These are phyloP conservation scores for Chloebia gouldiae DNA, from an alignment of 2,113 vertebrate species.

Conservation along the genomic window DNA sequence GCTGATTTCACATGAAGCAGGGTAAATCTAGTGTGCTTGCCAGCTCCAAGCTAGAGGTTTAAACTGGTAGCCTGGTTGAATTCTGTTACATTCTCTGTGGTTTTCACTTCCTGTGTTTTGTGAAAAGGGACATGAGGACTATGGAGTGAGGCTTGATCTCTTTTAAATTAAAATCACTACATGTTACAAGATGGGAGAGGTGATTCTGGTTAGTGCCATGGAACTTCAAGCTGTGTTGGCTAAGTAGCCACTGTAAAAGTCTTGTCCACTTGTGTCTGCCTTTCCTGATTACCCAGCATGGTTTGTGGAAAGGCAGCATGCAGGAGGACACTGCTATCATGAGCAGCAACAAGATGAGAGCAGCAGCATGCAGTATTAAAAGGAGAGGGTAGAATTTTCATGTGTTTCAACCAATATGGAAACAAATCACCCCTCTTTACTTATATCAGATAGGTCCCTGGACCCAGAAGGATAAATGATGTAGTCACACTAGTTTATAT, in stretches of 20 bases:
- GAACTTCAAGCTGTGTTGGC: background rate
- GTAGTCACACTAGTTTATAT: background rate
- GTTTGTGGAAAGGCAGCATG: background rate
- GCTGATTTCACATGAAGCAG: background rate
- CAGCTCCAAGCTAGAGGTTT: background rate
- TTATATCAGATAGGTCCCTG: background rate
- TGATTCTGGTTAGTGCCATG: background rate
- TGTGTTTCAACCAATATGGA: background rate
- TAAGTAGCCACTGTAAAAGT: background rate
- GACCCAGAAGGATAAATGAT: background rate
- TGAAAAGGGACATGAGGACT: background rate
- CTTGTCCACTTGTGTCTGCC: background rate
- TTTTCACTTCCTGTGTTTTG: background rate
- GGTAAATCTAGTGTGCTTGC: background rate
- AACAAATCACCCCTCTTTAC: background rate
- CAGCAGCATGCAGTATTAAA: background rate
- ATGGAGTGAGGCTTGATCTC: background rate
- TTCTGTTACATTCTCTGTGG: background rate
- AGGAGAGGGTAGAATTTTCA: background rate
- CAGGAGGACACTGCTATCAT: rapidly evolving
- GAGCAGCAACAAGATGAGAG: background rate
- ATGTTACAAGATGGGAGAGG: background rate
- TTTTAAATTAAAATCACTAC: background rate
- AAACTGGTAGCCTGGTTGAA: background rate
- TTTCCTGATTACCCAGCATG: background rate